Conservation (phyloP, 1,140 invertebrate genomes). For the Zeugodacus cucurbitae region DNA sequence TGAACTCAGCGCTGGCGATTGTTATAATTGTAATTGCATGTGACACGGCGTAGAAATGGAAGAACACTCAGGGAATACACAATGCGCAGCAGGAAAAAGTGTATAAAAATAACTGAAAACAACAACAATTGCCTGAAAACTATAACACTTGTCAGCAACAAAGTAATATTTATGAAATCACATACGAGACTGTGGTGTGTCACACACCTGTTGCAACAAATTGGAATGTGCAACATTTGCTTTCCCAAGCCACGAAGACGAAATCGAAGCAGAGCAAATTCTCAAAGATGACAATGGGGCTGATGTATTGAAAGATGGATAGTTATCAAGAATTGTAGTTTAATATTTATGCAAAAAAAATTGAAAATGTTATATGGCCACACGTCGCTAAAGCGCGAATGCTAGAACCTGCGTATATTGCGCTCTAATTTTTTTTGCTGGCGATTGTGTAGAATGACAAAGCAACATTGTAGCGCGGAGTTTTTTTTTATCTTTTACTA, state of each 20-base stretch:
- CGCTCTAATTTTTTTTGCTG: too few relatives aligned
- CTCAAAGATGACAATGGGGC: background rate
- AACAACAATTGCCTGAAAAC: background rate
- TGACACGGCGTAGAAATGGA: background rate
- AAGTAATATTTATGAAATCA: background rate
- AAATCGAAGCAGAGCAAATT: background rate
- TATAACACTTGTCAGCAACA: background rate
- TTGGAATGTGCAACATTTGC: background rate
- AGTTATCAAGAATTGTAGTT: background rate
- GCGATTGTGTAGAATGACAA: too few relatives aligned
- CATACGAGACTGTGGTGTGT: background rate
- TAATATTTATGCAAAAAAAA: background rate
- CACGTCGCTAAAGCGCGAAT: background rate
- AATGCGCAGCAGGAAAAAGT: background rate
- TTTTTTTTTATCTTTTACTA: too few relatives aligned
- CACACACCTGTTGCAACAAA: slow-evolving; percentile 8
- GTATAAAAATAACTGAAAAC: background rate
- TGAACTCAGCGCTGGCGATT: background rate
- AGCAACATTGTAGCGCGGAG: too few relatives aligned
- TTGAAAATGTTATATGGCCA: background rate
- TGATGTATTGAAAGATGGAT: background rate
- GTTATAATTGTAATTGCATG: slow-evolving; percentile 23
- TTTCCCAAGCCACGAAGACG: background rate
- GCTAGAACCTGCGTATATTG: too few relatives aligned
- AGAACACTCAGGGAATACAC: background rate